A percentile compares a stretch with the other conserved stretches of the same genome.
Conservation (phyloP, 1,140 invertebrate species). For the Mamestra configurata region DNA sequence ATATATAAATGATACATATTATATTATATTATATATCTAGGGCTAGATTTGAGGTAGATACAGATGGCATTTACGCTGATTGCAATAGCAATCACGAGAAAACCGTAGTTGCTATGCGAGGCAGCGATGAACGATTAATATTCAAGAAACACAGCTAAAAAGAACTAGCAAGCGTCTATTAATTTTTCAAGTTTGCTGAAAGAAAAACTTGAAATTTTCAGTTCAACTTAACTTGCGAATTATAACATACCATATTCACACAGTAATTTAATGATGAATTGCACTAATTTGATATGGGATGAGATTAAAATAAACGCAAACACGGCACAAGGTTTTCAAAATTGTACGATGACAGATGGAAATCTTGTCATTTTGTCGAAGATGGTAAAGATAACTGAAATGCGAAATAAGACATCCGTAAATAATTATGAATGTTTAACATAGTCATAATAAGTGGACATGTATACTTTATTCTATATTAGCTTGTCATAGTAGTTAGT, state of each 20-base stretch:
- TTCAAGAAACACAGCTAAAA: conserved; percentile 9
- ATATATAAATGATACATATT: conserved; percentile 41
- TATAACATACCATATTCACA: too few relatives aligned
- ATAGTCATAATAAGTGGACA: neutral
- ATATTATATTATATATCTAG: conserved; percentile 7
- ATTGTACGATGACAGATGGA: neutral
- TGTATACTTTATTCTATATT: neutral
- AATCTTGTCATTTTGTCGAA: neutral
- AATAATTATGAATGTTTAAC: neutral
- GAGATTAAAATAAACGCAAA: neutral
- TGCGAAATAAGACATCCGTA: neutral
- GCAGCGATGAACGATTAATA: neutral
- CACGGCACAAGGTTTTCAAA: neutral
- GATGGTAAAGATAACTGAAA: neutral
- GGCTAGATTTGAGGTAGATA: neutral
- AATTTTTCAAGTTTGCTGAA: too few relatives aligned
- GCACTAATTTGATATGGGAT: neutral
- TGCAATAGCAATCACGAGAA: neutral
- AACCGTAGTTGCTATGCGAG: neutral
- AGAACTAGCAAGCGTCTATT: neutral
- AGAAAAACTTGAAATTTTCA: too few relatives aligned
- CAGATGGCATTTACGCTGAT: neutral
- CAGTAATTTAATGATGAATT: neutral
- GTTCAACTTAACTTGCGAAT: neutral
- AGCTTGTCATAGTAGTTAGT: conserved; percentile 17